Evolutionary conservation across 2,888 invertebrate species (phyloP).

Genomic region (Chloromyia formosa): DNA sequence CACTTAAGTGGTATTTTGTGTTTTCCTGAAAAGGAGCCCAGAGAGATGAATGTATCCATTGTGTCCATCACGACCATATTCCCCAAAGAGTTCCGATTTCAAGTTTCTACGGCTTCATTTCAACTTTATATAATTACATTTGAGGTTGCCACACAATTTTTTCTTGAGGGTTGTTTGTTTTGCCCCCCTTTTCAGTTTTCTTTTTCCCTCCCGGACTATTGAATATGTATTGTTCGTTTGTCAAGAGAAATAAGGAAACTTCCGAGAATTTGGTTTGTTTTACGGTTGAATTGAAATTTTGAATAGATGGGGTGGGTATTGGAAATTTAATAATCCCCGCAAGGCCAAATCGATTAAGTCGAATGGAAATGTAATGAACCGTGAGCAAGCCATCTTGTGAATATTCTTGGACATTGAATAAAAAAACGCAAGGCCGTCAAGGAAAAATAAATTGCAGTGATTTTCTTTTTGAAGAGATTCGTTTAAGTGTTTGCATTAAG

Average conservation of each 20-base stretch:
- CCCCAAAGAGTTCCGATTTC: conserved; percentile 2
- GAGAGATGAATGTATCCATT: conserved; percentile 13
- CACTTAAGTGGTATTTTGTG: conserved; percentile 41
- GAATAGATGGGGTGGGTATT: conserved; percentile 13
- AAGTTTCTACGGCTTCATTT: conserved; percentile 3
- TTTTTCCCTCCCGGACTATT: not conserved
- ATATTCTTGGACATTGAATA: not conserved
- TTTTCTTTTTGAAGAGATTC: conserved; percentile 8
- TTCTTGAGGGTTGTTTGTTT: conserved; percentile 9
- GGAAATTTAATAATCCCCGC: conserved; percentile 26
- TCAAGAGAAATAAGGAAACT: too few relatives aligned
- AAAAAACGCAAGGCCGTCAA: not conserved
- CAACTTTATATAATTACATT: conserved; percentile 37
- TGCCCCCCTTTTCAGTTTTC: not conserved
- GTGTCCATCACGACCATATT: not conserved
- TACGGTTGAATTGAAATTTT: too few relatives aligned
- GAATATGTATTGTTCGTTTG: too few relatives aligned
- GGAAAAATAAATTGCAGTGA: not conserved
- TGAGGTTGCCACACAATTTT: conserved; percentile 25
- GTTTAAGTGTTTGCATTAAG: not conserved
- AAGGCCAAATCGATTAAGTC: conserved; percentile 10
- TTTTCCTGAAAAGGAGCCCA: conserved; percentile 1
- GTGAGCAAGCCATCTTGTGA: conserved; percentile 22
- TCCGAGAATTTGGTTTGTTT: not conserved
- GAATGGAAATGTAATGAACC: conserved; percentile 16